These are phyloP conservation scores for Cettia cetti DNA, from an alignment of 2,113 vertebrate species.

Conservation along the genomic window DNA sequence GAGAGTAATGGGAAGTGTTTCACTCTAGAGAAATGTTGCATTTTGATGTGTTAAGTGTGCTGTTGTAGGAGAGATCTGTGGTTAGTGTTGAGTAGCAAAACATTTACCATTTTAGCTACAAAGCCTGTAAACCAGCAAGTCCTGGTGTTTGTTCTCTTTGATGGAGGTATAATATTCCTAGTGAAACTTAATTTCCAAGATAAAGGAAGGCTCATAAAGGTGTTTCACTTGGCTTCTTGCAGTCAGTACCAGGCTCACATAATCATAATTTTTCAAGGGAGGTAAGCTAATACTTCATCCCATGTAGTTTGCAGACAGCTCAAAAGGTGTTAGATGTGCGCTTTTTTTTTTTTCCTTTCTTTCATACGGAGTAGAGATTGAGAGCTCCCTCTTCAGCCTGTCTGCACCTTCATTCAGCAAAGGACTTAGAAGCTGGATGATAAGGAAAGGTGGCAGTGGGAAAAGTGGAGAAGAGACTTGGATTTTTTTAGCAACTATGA, in stretches of 20 bases:
- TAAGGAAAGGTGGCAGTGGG: neutral
- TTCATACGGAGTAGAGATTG: neutral
- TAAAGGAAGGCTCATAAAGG: neutral
- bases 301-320: neutral
- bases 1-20: neutral
- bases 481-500: neutral
- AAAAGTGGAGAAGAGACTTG: neutral
- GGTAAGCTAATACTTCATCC: neutral
- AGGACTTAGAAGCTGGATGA: neutral
- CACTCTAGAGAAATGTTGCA: neutral
- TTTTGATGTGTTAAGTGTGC: neutral
- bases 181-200: neutral
- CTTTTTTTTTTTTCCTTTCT: neutral
- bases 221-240: neutral
- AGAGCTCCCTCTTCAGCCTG: conserved; percentile 43
- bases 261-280: neutral
- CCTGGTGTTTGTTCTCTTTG: neutral
- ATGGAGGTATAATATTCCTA: neutral
- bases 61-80: neutral
- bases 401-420: neutral
- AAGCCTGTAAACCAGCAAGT: neutral
- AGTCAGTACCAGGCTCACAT: neutral
- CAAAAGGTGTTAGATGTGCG: neutral
- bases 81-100: neutral
- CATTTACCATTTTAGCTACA: neutral